Percentiles rank a stretch among this genome's conserved stretches.
Evolutionary conservation across 53 echinoderm and acorn worm genomes (phyloP).

Genomic region (Crossaster papposus): DNA sequence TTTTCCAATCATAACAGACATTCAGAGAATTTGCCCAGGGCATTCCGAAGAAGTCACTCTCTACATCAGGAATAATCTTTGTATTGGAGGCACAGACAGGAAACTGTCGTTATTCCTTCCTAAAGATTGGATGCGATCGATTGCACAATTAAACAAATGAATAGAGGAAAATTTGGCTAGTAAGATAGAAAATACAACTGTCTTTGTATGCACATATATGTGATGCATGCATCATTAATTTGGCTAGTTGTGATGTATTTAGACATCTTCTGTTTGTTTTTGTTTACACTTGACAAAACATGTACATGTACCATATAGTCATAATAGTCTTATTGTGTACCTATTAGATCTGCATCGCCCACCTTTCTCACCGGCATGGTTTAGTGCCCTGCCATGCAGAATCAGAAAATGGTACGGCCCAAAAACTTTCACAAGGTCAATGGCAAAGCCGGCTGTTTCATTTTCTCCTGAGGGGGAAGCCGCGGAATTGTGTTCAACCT

Average conservation of each 20-base stretch:
- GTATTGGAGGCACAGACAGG: not conserved
- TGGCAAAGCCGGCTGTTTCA: slow-evolving; percentile 11
- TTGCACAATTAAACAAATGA: not conserved
- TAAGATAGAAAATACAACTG: not conserved
- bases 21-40: not conserved
- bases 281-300: slow-evolving; percentile 51
- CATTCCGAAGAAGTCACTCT: not conserved
- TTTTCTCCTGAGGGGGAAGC: not conserved
- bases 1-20: not conserved
- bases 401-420: slow-evolving; percentile 45
- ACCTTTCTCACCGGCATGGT: slow-evolving; percentile 40
- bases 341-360: slow-evolving; percentile 43
- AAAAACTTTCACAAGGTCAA: slow-evolving; percentile 18
- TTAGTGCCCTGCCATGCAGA: slow-evolving; percentile 45
- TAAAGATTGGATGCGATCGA: not conserved
- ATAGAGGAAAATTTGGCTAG: not conserved
- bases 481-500: not conserved
- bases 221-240: not conserved
- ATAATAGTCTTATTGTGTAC: slow-evolving; percentile 50
- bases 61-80: not conserved
- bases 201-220: not conserved
- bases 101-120: not conserved
- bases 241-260: not conserved
- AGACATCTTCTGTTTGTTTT: not conserved
- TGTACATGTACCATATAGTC: slow-evolving; percentile 17